Conservation (phyloP, 2,113 vertebrate species). For the Antidorcas marsupialis region DNA sequence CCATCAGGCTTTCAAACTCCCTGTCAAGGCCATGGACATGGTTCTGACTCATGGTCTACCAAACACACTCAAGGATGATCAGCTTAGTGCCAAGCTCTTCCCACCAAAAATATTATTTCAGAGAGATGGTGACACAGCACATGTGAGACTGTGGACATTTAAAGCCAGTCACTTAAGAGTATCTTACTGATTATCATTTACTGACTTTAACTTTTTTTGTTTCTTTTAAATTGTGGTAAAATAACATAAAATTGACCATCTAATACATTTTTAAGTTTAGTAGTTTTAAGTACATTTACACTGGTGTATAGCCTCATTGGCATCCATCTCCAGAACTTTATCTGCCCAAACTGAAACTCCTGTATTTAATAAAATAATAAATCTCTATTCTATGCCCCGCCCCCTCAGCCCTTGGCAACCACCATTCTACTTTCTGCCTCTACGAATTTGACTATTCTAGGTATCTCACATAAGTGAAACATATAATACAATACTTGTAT, state of each 20-base stretch:
- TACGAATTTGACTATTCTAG: not conserved
- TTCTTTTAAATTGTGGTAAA: not conserved
- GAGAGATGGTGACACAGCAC: not conserved
- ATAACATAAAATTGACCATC: not conserved
- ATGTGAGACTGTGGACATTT: not conserved
- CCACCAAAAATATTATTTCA: not conserved
- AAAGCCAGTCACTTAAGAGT: not conserved
- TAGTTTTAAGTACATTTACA: not conserved
- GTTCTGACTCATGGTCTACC: not conserved
- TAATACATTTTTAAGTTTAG: not conserved
- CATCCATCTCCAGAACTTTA: not conserved
- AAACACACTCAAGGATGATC: not conserved
- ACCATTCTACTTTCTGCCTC: not conserved
- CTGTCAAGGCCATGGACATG: fast-evolving
- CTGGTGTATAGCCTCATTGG: not conserved
- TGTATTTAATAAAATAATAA: not conserved
- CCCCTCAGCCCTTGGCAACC: not conserved
- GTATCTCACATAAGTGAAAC: not conserved
- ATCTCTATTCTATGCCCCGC: not conserved
- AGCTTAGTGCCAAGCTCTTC: not conserved
- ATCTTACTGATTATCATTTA: not conserved
- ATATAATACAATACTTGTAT: not conserved
- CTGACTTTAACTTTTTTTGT: not conserved
- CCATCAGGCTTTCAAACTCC: not conserved
- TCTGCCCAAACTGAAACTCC: not conserved